Base-by-base conservation (phyloP, 2,113 vertebrate species). In the Salvator merianae region DNA sequence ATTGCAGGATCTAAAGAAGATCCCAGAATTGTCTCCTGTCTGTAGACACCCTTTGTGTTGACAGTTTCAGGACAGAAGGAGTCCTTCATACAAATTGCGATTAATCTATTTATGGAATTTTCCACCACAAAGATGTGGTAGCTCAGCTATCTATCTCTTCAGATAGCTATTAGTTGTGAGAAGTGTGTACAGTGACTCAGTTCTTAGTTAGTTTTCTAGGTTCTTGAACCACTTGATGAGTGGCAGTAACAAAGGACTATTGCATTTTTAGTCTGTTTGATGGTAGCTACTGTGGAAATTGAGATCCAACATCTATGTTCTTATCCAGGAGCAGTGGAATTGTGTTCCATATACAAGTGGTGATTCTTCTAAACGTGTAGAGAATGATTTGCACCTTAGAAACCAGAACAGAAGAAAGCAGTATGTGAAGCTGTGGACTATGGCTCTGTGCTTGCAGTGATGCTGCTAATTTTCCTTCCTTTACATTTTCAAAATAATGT, bases 401-500 rank as follows among this genome's bases (percentile, higher is more conserved):
- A 71, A 32, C 65, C 43, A 71, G 36, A 34, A 18, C 32, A 81
- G 20, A 55, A 81, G n/a, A n/a, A 71, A 4, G 12, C 24, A 55
- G n/a, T 32, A 24, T n/a, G 18, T 16, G 55, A 55, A 34, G 16
- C 47, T 76, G 30, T 12, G 34, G 69, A 62, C n/a, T 82, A 2
- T 13, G 30, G 2, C 24, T 81, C 30, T 81, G n/a, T n/a, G 68
- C n/a, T 74, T 34, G 55, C 30, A 55, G 8, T 34, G 74, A 47
- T 32, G 50, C 47, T 55, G 74, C 28, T 50, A 50, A 75, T 59
- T 77, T 55, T 59, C 20, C 20, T 34, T 59, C 14, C 36, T 38
- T 83, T 65, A 81, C 47, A 74, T 82, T 82, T 63, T 65, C 30
- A 50, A 26, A 4, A 12, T 76, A 76, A 77, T 77, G 43, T n/a